Base-by-base conservation (phyloP, 2,888 invertebrate genomes). In the Coleophora deauratella region DNA sequence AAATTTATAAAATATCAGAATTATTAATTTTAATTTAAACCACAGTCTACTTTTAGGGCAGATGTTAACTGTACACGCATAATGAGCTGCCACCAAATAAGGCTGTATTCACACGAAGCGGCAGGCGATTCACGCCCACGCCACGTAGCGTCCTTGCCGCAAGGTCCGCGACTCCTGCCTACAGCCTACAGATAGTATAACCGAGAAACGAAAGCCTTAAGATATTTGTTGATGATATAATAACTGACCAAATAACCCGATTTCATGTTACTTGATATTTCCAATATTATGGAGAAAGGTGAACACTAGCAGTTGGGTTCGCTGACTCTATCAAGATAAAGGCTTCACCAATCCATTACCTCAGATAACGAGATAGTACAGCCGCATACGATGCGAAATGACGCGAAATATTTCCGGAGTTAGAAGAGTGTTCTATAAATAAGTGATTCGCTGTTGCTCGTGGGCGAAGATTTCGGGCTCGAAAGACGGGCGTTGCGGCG, bases 351-450 rank as follows among this genome's bases (percentile, higher is more conserved):
- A 51, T 55, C 56, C 58, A 57, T 75, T 75, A 72, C 71, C 72
- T 73, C 64, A 72, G 79, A 76, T 74, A 80, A 78, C 69, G 66
- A 66, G 60, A 64, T 21, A 21, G 21, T 51, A 62, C 62, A 53
- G 61, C 66, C 57, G 72, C 71, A 66, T 76, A 73, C 71, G 70
- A 75, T 79, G 82, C 85, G 77, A 84, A 85, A 78, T 80, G 78
- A 81, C 79, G 85, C 85, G 79, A 85, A 85, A 84, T 84, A 84
- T 85, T 84, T 85, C 85, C 85, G 84, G 84, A 82, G 84, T 85
- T 77, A 73, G 75, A 75, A 77, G 75, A 82, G 81, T 79, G 78
- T 74, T 82, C 85, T 85, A 85, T 82, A 77, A 82, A 85, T 85
- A 85, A 73, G 73, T 73, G 76, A 78, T 80, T 77, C 66, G 73